Evolutionary conservation across 2,888 invertebrate species (phyloP).

Genomic region (Nemurella pictetii): DNA sequence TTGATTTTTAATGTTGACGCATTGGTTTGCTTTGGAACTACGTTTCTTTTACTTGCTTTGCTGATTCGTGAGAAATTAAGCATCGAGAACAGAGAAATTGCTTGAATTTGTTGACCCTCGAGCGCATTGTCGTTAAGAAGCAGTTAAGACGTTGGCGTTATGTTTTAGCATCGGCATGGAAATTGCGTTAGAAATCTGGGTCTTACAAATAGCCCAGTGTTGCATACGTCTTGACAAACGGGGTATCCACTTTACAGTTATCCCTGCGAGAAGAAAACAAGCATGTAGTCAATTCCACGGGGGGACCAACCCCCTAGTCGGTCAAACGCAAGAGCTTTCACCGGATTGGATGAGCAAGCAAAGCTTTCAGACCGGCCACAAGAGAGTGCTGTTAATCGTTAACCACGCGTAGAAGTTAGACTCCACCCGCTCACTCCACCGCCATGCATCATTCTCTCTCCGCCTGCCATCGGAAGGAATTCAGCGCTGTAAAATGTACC

Average conservation of each 20-base stretch:
- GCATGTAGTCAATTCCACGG: slow-evolving; percentile 32
- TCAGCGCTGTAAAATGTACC: not conserved
- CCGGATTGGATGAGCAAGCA: not conserved
- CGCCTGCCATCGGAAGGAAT: not conserved
- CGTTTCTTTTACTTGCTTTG: not conserved
- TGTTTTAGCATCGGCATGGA: not conserved
- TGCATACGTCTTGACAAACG: slow-evolving; percentile 93
- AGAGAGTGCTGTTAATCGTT: not conserved
- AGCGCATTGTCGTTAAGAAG: not conserved
- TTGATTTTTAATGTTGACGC: not conserved
- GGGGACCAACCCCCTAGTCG: not conserved
- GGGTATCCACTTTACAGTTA: slow-evolving; percentile 82
- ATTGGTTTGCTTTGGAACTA: not conserved
- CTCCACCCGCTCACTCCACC: not conserved
- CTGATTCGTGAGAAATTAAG: not conserved
- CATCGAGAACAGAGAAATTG: not conserved
- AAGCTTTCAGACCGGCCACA: not conserved
- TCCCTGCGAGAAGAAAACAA: slow-evolving; percentile 63
- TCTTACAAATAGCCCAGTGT: slow-evolving; percentile 88
- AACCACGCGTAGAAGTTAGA: not conserved
- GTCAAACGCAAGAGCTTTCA: not conserved
- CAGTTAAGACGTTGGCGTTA: not conserved
- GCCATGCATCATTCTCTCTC: too few species aligned
- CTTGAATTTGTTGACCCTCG: not conserved
- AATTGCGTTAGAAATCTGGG: not conserved